phyloP scores from a whole-genome alignment of 2,888 invertebrate genomes.

The Sesia apiformis region DNA sequence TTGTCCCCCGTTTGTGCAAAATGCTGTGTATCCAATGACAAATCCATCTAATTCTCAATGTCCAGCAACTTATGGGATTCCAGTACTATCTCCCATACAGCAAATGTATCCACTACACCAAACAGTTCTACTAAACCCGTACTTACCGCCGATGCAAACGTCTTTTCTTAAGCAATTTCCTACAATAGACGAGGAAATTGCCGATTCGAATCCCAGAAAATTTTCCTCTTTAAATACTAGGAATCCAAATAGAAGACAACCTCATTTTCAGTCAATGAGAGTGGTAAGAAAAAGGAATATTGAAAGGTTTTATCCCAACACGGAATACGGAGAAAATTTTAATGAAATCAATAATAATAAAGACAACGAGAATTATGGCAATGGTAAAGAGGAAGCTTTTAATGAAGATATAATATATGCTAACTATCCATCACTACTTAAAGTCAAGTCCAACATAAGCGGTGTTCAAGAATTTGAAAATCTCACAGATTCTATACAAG shows the following conservation, averaged over 20 bases:
- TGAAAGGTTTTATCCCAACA: slow-evolving; percentile 66
- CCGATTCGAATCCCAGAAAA: slow-evolving; percentile 44
- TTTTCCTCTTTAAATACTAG: slow-evolving; percentile 64
- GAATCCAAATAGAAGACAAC: slow-evolving; percentile 39
- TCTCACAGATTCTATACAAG: slow-evolving; percentile 79
- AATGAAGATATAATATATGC: slow-evolving; percentile 54
- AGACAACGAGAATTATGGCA: slow-evolving; percentile 28
- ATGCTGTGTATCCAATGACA: slow-evolving; percentile 38
- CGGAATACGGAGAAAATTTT: slow-evolving; percentile 63
- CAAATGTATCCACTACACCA: slow-evolving; percentile 63
- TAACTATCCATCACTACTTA: slow-evolving; percentile 53
- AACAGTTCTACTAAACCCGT: slow-evolving; percentile 57
- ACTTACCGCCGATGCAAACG: slow-evolving; percentile 56
- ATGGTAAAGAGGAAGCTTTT: slow-evolving; percentile 15
- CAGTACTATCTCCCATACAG: slow-evolving; percentile 59
- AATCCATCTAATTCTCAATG: slow-evolving; percentile 35
- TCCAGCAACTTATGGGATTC: slow-evolving; percentile 38
- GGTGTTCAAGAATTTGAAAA: slow-evolving; percentile 75
- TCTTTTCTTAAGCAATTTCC: slow-evolving; percentile 58
- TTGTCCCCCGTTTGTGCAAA: slow-evolving; percentile 63
- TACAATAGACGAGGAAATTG: slow-evolving; percentile 50
- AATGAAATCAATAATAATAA: slow-evolving; percentile 65
- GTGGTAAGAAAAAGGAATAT: slow-evolving; percentile 59
- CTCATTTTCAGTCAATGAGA: slow-evolving; percentile 67
- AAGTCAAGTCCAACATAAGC: slow-evolving; percentile 49